Evolutionary conservation across 2,113 vertebrate species (phyloP), one percentile per base, ranked within the genome.

Genomic region (Paraplagusia blochii): DNA sequence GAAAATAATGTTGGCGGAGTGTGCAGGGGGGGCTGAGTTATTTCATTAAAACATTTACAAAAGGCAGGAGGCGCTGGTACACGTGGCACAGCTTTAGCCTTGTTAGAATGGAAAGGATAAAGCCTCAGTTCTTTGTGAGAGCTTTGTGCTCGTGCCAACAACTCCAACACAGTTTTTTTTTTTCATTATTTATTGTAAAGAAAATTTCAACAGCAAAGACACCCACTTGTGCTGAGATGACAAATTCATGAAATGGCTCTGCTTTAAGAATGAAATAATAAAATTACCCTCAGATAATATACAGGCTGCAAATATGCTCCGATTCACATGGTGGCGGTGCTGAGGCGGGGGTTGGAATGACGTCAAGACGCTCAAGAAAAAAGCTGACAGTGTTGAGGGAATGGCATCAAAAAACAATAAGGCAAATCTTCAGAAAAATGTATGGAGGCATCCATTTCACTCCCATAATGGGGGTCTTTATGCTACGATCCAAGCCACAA

Each of bases 281-380:
- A 15, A 35, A 10, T n/a, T n/a, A 45, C 39, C 18, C 9, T 52
- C 46, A 56, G 68, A 76, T 53, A 72, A 62, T 29, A 82, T 59
- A 35, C 48, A 45, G 59, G 46, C 15, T 63, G 67, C 40, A 42
- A 74, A 74, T 15, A 42, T 17, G 69, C 45, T 51, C 54, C 3
- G 3, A 59, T 71, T 79, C 59, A 53, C 42, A 52, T 12, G 39
- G 43, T 64, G 43, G 64, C 18, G 16, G 44, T 42, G 53, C 33
- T 58, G 43, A 74, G 50, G 54, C 0, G 51, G 52, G 58, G 53
- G 49, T 39, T 80, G 82, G 80, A 78, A 53, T 13, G 0, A 34
- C 66, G 54, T 83, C 78, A 81, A 79, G 60, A 58, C 59, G 72
- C 66, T 59, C 56, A 74, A 63, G 33, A 18, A 84, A 80, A 76